phyloP scores from a whole-genome alignment of 2,888 invertebrate genomes.

The Pachymerium ferrugineum region DNA sequence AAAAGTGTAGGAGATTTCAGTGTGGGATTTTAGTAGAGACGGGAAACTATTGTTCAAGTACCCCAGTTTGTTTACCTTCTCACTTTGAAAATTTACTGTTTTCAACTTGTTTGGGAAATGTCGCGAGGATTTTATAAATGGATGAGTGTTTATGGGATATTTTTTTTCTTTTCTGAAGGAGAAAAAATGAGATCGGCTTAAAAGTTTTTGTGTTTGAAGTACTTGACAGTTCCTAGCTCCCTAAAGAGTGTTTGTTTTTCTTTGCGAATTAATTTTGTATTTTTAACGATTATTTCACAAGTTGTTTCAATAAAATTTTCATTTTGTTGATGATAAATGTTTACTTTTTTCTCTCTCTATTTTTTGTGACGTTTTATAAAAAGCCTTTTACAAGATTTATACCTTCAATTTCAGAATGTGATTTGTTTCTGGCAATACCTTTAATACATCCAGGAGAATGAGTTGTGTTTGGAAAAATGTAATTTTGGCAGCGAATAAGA shows the following conservation, averaged over 20 bases:
- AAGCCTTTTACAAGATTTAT: not conserved
- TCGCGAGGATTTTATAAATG: slow-evolving; percentile 10
- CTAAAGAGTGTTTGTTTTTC: not conserved
- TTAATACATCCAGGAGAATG: slow-evolving; percentile 12
- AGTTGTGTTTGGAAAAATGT: slow-evolving; percentile 23
- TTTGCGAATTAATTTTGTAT: no score
- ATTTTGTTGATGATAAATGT: no score
- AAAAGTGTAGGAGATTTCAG: slow-evolving; percentile 3
- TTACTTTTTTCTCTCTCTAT: no score
- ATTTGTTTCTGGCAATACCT: slow-evolving; percentile 22
- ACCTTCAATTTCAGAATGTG: slow-evolving; percentile 12
- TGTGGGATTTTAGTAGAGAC: not conserved
- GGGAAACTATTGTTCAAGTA: not conserved
- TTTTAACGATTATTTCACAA: no score
- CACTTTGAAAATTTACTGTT: not conserved
- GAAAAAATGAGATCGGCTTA: not conserved
- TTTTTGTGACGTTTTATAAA: not conserved
- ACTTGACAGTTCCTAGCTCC: no score
- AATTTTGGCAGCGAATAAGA: slow-evolving; percentile 19
- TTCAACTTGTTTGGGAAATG: not conserved
- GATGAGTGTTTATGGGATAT: not conserved
- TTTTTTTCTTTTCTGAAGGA: not conserved
- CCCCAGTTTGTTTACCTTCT: slow-evolving; percentile 12
- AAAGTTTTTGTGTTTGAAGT: not conserved
- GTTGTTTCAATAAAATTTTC: not conserved